phyloP scores from a whole-genome alignment of 2,113 vertebrate species.

The Scolopax mira region DNA sequence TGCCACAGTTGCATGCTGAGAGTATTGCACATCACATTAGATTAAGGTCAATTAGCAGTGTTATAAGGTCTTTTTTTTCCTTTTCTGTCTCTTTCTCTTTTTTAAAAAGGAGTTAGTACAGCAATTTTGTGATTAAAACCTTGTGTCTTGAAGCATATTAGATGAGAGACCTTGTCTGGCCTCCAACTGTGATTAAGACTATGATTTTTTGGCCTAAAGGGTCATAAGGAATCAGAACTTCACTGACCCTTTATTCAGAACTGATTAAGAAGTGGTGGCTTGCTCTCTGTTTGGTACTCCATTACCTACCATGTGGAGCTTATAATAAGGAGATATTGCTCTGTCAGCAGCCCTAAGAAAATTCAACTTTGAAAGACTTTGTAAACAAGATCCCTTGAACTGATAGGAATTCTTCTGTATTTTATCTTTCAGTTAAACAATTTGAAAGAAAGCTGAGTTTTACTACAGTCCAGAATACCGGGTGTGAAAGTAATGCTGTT shows the following conservation, averaged over 20 bases:
- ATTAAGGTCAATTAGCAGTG: conserved; percentile 68
- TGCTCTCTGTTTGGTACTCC: not conserved
- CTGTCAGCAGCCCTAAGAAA: not conserved
- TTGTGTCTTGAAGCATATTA: not conserved
- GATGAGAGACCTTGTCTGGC: not conserved
- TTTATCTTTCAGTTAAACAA: not conserved
- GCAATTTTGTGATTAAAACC: conserved; percentile 46
- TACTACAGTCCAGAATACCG: not conserved
- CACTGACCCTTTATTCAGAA: conserved; percentile 32
- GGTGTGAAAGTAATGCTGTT: not conserved
- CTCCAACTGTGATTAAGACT: conserved; percentile 6
- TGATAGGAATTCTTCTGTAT: not conserved
- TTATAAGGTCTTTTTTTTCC: not conserved
- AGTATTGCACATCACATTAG: conserved; percentile 48
- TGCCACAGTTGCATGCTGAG: conserved; percentile 18
- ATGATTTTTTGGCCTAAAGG: not conserved
- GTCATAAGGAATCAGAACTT: not conserved
- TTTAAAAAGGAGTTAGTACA: not conserved
- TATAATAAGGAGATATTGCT: not conserved
- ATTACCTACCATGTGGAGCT: not conserved
- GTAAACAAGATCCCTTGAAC: not conserved
- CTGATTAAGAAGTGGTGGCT: conserved; percentile 1
- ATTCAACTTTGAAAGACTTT: not conserved
- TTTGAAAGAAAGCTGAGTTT: not conserved
- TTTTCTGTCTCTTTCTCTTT: not conserved